Conservation (phyloP, 2,797 vertebrate species). For the Syndactyla subalaris region DNA sequence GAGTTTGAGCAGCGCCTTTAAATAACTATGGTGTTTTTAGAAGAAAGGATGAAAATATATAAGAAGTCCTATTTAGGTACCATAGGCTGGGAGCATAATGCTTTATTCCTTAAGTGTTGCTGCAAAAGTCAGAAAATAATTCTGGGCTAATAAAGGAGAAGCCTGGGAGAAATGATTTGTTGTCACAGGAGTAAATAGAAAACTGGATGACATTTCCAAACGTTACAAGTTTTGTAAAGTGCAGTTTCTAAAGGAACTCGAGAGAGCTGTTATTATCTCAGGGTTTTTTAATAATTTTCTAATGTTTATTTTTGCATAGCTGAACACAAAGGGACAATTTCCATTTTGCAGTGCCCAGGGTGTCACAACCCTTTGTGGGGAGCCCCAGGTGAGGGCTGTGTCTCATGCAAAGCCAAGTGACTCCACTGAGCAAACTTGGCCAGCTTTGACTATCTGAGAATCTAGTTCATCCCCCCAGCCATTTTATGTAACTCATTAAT, state of each 20-base stretch:
- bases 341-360: background rate
- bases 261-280: background rate
- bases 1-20: slow-evolving; percentile 39
- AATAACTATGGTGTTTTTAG: slow-evolving; percentile 7
- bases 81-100: background rate
- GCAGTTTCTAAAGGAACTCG: slow-evolving; percentile 3
- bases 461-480: background rate
- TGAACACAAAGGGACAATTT: background rate
- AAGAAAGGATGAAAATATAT: background rate
- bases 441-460: background rate
- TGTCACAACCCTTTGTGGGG: no score
- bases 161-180: background rate
- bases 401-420: background rate
- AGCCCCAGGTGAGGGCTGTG: background rate
- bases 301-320: background rate
- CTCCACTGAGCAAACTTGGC: background rate
- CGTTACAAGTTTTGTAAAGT: background rate
- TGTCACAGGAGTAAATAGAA: background rate
- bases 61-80: background rate
- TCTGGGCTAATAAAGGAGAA: background rate
- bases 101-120: background rate
- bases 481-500: background rate
- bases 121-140: background rate
- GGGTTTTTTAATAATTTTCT: background rate
- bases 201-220: background rate